These are phyloP conservation scores for Macrobrachium rosenbergii DNA, from an alignment of 1,140 invertebrate genomes.

Conservation along the genomic window DNA sequence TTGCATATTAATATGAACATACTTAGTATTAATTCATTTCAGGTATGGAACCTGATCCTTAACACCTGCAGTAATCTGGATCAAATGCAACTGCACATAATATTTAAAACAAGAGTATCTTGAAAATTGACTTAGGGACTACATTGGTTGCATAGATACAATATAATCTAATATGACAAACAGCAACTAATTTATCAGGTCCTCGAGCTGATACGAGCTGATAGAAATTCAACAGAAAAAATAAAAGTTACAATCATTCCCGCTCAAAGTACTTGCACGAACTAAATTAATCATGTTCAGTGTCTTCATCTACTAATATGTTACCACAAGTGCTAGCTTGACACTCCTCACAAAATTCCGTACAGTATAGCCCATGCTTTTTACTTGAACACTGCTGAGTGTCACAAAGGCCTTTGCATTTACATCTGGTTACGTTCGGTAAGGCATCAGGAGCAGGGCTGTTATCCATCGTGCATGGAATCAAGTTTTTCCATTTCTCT, in stretches of 20 bases:
- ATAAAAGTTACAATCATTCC: neutral
- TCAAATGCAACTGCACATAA: neutral
- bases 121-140: neutral
- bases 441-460: neutral
- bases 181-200: neutral
- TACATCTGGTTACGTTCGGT: neutral
- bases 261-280: neutral
- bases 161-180: neutral
- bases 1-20: neutral
- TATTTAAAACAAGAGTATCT: neutral
- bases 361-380: neutral
- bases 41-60: neutral
- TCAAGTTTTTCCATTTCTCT: no score
- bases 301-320: no score
- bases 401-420: neutral
- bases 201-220: no score
- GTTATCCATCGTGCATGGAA: no score
- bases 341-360: neutral
- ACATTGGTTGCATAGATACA: conserved; percentile 6
- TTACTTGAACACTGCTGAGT: neutral
- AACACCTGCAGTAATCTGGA: no score
- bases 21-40: neutral
- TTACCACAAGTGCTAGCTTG: neutral
- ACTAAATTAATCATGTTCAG: no score
- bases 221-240: neutral